Base-by-base conservation (phyloP, 1,140 invertebrate genomes). In the Plodia interpunctella region DNA sequence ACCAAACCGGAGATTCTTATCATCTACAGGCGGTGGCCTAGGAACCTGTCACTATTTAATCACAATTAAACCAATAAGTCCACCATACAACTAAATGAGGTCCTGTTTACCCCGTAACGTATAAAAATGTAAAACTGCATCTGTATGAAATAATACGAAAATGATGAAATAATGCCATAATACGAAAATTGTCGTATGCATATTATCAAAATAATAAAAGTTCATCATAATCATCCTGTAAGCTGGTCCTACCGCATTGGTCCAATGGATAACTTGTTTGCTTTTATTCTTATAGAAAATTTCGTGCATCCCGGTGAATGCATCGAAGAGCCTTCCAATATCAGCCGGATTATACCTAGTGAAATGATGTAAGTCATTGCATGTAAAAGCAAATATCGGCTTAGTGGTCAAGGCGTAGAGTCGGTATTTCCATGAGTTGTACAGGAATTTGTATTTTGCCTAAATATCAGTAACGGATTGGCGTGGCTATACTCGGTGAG, bases 211-310 rank as follows among this genome's bases (percentile, higher is more conserved):
- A 32, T 10, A 9, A 1, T 9, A 10, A 11, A 9, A 1, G 30
- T 4, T 1, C 28, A 6, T 32, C 30, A 32, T 32, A 32, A 10
- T 11, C 30, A 32, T 32, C 30, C 30, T 32, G 30, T 32, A 32
- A 49, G 6, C 63, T 54, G 62, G 72, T 59, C 71, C 75, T 64
- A 70, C 72, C 80, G 80, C 80, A 78, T 80, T 79, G 65, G 66
- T 68, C 72, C 80, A 78, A 88, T 83, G 77, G 79, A 78, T 85
- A 89, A 88, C 87, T 82, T 88, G 83, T 89, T 88, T 87, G 85
- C 87, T 88, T 87, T 87, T 88, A 87, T 87, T 80, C 84, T 87
- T 89, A 88, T 89, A 88, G 87, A 89, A 87, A 88, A 89, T 88
- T 87, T 88, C 76, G 85, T 87, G 85, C 83, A 88, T 82, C 78